Conservation (phyloP, 2,113 vertebrate genomes). For the Aspidoscelis tigris region DNA sequence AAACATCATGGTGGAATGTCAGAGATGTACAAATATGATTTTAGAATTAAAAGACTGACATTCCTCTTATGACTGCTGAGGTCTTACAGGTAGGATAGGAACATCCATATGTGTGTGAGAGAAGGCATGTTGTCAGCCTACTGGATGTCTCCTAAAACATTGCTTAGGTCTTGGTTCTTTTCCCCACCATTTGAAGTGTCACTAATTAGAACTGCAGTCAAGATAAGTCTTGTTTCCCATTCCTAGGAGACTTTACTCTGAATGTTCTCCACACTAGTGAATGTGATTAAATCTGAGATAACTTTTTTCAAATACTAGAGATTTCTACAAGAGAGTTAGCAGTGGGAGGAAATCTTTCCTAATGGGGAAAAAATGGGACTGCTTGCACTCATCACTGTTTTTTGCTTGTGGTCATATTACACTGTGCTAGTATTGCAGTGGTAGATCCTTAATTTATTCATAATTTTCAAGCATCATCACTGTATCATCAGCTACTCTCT, state of each 20-base stretch:
- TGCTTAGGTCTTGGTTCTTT: neutral
- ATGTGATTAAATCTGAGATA: neutral
- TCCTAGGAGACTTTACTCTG: neutral
- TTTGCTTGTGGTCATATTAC: constrained; percentile 15
- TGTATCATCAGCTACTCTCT: neutral
- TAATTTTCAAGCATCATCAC: constrained; percentile 41
- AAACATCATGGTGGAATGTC: no score
- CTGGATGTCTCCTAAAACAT: no score
- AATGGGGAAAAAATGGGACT: neutral
- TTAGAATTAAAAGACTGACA: no score
- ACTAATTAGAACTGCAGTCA: constrained; percentile 5
- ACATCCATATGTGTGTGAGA: no score
- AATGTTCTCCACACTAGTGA: neutral
- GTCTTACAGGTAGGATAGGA: no score
- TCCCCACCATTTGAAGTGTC: constrained; percentile 38
- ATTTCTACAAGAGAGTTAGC: neutral
- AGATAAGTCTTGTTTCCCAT: neutral
- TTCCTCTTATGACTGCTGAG: no score
- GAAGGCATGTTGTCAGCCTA: no score
- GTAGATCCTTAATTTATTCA: constrained; percentile 34
- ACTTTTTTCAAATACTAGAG: neutral
- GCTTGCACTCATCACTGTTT: constrained; percentile 19
- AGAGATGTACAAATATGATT: no score
- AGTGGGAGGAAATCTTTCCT: neutral
- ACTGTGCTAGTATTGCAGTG: constrained; percentile 38